Evolutionary conservation across 2,888 invertebrate genomes (phyloP).

Genomic region (Zygaena filipendulae): DNA sequence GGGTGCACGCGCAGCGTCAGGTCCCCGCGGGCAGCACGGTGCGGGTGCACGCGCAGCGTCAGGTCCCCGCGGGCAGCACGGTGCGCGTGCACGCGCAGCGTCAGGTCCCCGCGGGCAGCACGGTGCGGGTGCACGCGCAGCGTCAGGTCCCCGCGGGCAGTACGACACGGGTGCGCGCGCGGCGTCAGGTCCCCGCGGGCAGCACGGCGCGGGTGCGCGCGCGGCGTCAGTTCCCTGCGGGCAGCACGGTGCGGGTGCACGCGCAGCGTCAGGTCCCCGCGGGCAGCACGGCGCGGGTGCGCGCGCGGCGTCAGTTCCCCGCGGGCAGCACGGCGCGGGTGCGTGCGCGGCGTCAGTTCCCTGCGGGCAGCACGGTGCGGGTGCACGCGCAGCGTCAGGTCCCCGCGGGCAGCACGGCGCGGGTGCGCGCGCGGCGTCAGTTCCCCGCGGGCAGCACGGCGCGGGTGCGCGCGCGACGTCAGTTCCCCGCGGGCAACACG

Average conservation of each 20-base stretch:
- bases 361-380: no score
- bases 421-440: conserved; percentile 7
- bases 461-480: conserved; percentile 33
- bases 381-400: background rate
- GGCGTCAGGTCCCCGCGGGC: conserved; percentile 14
- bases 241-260: conserved; percentile 43
- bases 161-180: conserved; percentile 24
- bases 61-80: conserved; percentile 8
- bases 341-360: background rate
- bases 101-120: conserved; percentile 3
- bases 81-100: conserved; percentile 1
- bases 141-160: conserved; percentile 14
- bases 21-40: no score
- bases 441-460: conserved; percentile 9
- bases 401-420: conserved; percentile 10
- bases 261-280: conserved; percentile 58
- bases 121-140: conserved; percentile 6
- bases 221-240: conserved; percentile 62
- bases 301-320: conserved; percentile 14
- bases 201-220: conserved; percentile 24
- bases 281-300: conserved; percentile 45
- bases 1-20: background rate
- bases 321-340: no score
- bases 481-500: conserved; percentile 58
- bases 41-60: conserved; percentile 1